phyloP scores from a whole-genome alignment of 1,140 invertebrate species.

The Drosophila ironensis region DNA sequence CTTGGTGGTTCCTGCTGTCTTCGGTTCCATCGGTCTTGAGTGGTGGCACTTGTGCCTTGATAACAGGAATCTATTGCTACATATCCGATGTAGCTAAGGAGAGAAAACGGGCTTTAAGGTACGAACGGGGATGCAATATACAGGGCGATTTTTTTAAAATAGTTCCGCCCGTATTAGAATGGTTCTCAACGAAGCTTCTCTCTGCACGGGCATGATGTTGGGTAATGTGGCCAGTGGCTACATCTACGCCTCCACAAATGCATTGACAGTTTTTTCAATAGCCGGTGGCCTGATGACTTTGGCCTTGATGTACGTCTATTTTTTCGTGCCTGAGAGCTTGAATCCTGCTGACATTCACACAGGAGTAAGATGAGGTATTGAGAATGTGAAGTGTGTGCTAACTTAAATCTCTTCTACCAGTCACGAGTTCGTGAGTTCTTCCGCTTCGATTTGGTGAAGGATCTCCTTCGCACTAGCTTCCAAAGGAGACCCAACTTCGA shows the following conservation, averaged over 20 bases:
- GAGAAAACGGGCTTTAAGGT: constrained; percentile 83
- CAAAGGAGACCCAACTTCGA: constrained; percentile 84
- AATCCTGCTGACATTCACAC: constrained; percentile 49
- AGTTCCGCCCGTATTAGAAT: constrained; percentile 82
- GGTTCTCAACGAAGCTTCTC: constrained; percentile 84
- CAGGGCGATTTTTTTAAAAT: neutral
- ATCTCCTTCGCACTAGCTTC: constrained; percentile 85
- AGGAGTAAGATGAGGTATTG: constrained; percentile 33
- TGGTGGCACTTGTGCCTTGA: constrained; percentile 84
- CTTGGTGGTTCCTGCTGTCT: constrained; percentile 85
- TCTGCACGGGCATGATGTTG: constrained; percentile 84
- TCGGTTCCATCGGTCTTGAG: constrained; percentile 84
- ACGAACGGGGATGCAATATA: neutral
- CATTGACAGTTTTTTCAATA: constrained; percentile 48
- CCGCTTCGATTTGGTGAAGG: constrained; percentile 84
- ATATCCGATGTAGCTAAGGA: constrained; percentile 85
- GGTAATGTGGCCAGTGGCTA: constrained; percentile 84
- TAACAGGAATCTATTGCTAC: constrained; percentile 85
- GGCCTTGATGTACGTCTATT: constrained; percentile 63
- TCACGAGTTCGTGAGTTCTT: constrained; percentile 83
- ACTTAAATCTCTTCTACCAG: constrained; percentile 16
- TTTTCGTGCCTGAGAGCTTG: constrained; percentile 75
- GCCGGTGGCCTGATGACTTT: constrained; percentile 53
- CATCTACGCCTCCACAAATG: constrained; percentile 62
- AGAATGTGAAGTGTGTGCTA: neutral